Conservation (phyloP, 2,888 invertebrate species). For the Sphaerophoria rueppellii region DNA sequence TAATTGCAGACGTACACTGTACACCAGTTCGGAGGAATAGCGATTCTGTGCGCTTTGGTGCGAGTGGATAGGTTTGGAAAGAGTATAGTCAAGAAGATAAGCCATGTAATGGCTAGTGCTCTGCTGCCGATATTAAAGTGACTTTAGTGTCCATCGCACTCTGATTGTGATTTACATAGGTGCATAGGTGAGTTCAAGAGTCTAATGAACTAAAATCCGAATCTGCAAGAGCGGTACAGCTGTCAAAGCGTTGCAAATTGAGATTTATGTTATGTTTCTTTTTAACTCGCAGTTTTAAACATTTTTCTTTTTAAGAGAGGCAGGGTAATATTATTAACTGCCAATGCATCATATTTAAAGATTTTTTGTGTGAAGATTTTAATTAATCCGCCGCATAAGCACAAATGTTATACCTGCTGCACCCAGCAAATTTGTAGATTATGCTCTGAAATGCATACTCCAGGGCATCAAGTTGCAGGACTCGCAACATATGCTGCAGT, state of each 20-base stretch:
- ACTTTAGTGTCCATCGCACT: slow-evolving; percentile 42
- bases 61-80: slow-evolving; percentile 12
- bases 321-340: neutral
- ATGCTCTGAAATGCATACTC: too few relatives aligned
- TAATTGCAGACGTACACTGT: slow-evolving; percentile 64
- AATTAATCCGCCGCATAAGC: too few relatives aligned
- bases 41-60: slow-evolving; percentile 31
- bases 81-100: slow-evolving; percentile 27
- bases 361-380: too few relatives aligned
- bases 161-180: slow-evolving; percentile 68
- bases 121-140: slow-evolving; percentile 35
- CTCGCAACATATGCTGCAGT: too few relatives aligned
- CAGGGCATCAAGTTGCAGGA: too few relatives aligned
- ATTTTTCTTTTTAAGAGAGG: neutral
- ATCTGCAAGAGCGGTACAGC: slow-evolving; percentile 7
- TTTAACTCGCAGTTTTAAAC: too few relatives aligned
- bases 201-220: slow-evolving; percentile 35
- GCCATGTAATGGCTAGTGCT: neutral
- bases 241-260: slow-evolving; percentile 25
- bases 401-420: too few relatives aligned
- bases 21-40: slow-evolving; percentile 24
- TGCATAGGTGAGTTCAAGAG: slow-evolving; percentile 36
- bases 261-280: slow-evolving; percentile 30
- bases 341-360: too few relatives aligned
- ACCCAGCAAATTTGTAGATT: too few relatives aligned